Conservation (phyloP, 2,888 invertebrate species). For the Itoplectis maculator region DNA sequence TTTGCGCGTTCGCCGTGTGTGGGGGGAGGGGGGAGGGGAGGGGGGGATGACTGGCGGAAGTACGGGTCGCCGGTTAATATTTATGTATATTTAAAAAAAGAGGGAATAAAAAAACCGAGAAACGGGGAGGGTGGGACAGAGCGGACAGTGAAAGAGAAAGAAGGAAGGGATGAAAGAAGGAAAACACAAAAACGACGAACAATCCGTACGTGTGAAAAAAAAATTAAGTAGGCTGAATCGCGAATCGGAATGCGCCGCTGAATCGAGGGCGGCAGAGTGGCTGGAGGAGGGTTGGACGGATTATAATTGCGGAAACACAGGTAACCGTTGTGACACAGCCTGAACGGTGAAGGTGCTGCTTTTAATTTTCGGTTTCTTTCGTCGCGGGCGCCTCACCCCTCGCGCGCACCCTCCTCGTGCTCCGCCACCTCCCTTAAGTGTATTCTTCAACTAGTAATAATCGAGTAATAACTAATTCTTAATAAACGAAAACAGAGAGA, state of each 20-base stretch:
- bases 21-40: too few relatives aligned
- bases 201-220: conserved; percentile 14
- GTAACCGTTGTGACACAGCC: conserved; percentile 13
- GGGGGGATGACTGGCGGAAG: conserved; percentile 76
- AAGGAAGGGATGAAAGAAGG: conserved; percentile 41
- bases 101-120: conserved; percentile 64
- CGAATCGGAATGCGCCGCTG: conserved; percentile 23
- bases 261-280: conserved; percentile 29
- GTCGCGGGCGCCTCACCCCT: conserved; percentile 23
- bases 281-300: conserved; percentile 41
- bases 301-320: conserved; percentile 13
- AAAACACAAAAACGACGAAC: conserved; percentile 39
- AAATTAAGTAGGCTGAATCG: conserved; percentile 7
- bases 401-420: conserved; percentile 65
- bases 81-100: conserved; percentile 63
- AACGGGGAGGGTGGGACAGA: conserved; percentile 41
- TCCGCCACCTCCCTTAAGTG: conserved; percentile 73
- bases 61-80: conserved; percentile 67
- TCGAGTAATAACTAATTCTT: conserved; percentile 76
- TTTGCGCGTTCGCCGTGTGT: conserved; percentile 77
- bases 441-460: conserved; percentile 81
- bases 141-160: conserved; percentile 33
- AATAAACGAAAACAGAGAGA: conserved; percentile 40
- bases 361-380: conserved; percentile 32
- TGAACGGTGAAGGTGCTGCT: conserved; percentile 16